Evolutionary conservation across 2,888 invertebrate genomes (phyloP).

Genomic region (Mechanitis messenoides): DNA sequence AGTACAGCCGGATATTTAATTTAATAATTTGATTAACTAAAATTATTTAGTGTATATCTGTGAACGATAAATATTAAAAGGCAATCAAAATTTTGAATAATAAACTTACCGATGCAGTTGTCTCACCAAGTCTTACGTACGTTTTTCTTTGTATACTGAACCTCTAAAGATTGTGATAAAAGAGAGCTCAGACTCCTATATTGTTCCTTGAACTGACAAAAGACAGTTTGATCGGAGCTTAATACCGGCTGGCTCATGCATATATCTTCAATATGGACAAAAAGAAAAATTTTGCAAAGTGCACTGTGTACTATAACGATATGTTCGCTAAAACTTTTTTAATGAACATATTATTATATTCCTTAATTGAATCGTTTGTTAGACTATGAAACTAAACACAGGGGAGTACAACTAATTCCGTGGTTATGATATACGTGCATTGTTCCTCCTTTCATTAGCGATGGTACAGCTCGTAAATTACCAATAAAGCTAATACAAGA

Average conservation of each 20-base stretch:
- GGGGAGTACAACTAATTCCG: constrained; percentile 15
- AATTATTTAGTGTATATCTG: neutral
- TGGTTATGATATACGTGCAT: constrained; percentile 14
- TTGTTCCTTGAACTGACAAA: constrained; percentile 16
- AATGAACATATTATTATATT: neutral
- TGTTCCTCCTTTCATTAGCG: constrained; percentile 14
- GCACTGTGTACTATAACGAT: constrained; percentile 43
- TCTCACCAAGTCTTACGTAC: no score
- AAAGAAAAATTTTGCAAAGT: constrained; percentile 59
- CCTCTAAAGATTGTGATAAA: constrained; percentile 7
- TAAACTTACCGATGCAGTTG: neutral
- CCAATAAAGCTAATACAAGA: neutral
- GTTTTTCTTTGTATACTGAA: neutral
- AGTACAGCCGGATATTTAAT: no score
- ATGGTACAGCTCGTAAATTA: constrained; percentile 1
- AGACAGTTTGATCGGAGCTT: constrained; percentile 35
- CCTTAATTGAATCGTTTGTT: constrained; percentile 8
- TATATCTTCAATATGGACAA: constrained; percentile 54
- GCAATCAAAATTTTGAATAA: neutral
- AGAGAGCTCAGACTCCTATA: constrained; percentile 2
- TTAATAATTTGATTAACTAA: neutral
- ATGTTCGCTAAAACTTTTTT: constrained; percentile 34
- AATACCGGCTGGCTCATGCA: constrained; percentile 43
- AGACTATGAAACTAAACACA: constrained; percentile 10
- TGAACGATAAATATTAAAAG: neutral